Evolutionary conservation across 2,888 invertebrate genomes (phyloP), one percentile per base, ranked within the genome.

Genomic region (Ecdyonurus torrentis): DNA sequence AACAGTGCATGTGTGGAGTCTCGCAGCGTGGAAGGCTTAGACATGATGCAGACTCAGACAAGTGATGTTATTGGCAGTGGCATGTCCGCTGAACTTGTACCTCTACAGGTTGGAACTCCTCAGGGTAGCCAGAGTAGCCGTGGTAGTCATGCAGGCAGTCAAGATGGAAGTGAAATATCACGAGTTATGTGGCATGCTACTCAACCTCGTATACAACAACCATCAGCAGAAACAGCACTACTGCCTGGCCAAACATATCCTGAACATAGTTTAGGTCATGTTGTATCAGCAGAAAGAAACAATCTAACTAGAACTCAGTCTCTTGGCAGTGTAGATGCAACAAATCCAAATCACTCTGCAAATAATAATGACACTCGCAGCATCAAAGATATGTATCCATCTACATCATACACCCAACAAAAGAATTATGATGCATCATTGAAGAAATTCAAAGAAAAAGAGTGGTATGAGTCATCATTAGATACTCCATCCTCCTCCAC

Each of bases 381-480:
- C 22, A 37, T 24, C 5, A 60, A 60, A 24, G 60, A 60, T 22
- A 60, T 60, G 60, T 37, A 60, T 24, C 37, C 60, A 7, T 24
- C 60, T 23, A 24, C 24, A 19, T 60, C 60, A 2, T 60, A 60
- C n/a, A 60, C 24, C 24, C 60, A 60, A n/a, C 37, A 25, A 18
- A 24, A 25, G 22, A 58, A 58, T 55, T 58, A 62, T n/a, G 62
- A 62, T 37, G 20, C 63, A 3, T n/a, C 59, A 23, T 58, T 62
- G 23, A 63, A 52, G 52, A 74, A 72, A 65, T 69, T 66, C 23
- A 74, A 69, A 59, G 83, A 83, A 69, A 84, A 83, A 67, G 83
- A 84, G 67, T 85, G 85, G 85, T 84, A 83, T 70, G 85, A 85
- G 71, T 84, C 84, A 1, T 83, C 83, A 2, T 71, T 85, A 67